These are phyloP conservation scores for Megaceryle maxima DNA, from an alignment of 2,113 vertebrate species.

Conservation along the genomic window DNA sequence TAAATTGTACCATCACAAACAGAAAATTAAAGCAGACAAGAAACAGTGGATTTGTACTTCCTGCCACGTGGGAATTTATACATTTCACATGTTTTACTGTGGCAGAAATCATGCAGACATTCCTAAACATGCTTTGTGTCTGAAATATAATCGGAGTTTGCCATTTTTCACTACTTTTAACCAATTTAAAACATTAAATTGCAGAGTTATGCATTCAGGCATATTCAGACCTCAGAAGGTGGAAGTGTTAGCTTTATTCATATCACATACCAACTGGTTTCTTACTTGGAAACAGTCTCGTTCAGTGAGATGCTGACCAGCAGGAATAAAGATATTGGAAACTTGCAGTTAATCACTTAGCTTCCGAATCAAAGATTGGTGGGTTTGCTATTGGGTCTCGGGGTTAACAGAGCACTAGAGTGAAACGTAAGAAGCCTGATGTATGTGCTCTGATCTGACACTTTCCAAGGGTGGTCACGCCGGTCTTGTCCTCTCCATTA, in stretches of 20 bases:
- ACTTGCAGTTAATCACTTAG: background rate
- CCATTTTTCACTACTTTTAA: constrained; percentile 1
- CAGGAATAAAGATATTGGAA: background rate
- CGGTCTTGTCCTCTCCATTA: background rate
- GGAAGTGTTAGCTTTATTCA: background rate
- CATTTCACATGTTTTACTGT: constrained; percentile 18
- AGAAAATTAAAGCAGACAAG: constrained; percentile 32
- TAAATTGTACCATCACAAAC: background rate
- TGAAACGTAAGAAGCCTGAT: background rate
- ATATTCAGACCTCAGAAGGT: background rate
- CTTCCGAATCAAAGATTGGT: background rate
- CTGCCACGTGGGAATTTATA: constrained; percentile 28
- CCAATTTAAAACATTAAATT: constrained; percentile 6
- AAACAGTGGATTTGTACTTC: background rate
- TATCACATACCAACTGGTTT: background rate
- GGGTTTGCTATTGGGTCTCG: background rate
- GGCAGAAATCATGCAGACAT: background rate
- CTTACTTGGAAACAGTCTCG: background rate
- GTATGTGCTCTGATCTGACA: background rate
- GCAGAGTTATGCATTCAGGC: background rate
- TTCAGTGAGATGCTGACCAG: background rate
- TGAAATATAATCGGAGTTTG: background rate
- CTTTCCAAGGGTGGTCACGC: fast-evolving
- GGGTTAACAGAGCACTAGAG: background rate
- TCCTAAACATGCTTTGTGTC: constrained; percentile 20